Evolutionary conservation across 2,113 vertebrate species (phyloP).

Genomic region (Hoplias malabaricus): DNA sequence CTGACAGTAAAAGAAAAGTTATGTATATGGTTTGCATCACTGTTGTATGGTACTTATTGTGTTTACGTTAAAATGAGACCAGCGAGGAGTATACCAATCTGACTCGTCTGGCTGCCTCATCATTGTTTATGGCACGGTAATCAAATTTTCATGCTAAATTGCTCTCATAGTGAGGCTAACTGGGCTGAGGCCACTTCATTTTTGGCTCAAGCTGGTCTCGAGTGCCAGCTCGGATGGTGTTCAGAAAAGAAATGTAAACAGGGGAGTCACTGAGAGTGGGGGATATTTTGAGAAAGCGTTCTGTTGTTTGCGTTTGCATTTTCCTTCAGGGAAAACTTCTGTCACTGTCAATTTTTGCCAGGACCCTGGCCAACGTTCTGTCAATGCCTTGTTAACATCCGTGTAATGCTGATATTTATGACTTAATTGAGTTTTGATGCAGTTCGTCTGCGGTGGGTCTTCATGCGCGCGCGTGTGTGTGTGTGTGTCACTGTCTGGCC

Average conservation of each 20-base stretch:
- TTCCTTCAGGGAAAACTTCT: conserved; percentile 74
- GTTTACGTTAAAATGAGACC: conserved; percentile 2
- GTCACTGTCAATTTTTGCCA: conserved; percentile 73
- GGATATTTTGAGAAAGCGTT: conserved; percentile 70
- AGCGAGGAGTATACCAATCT: background rate
- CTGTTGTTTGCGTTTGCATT: conserved; percentile 74
- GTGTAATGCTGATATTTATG: conserved; percentile 59
- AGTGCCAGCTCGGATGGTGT: conserved; percentile 26
- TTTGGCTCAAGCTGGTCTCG: background rate
- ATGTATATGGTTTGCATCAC: background rate
- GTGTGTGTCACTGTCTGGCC: conserved; percentile 11
- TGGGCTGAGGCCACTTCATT: background rate
- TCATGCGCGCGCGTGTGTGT: conserved; percentile 26
- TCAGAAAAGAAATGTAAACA: conserved; percentile 69
- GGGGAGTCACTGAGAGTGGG: conserved; percentile 63
- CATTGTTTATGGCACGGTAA: background rate
- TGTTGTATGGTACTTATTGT: background rate
- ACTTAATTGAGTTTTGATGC: conserved; percentile 72
- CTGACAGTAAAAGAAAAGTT: conserved; percentile 7
- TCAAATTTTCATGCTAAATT: conserved; percentile 27
- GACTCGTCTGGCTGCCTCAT: background rate
- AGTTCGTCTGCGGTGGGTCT: conserved; percentile 65
- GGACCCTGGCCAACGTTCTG: conserved; percentile 61
- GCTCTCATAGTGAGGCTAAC: conserved; percentile 10
- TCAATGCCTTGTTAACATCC: conserved; percentile 66